Base-by-base conservation (phyloP, 2,113 vertebrate genomes). In the Onychostruthus taczanowskii region DNA sequence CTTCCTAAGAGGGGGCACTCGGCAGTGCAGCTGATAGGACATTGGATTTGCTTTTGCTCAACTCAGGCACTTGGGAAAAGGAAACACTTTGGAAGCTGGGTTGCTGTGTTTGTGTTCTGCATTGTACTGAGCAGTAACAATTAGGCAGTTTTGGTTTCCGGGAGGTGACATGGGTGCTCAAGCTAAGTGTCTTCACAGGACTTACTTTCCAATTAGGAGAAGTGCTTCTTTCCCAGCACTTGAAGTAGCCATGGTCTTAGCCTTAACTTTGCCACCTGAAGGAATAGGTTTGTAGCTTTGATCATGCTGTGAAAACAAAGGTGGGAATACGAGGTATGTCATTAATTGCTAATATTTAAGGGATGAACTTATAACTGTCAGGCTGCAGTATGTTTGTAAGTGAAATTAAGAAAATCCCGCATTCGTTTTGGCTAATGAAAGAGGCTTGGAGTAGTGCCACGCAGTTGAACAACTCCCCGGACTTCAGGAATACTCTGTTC, bases 311-410 rank as follows among this genome's bases (percentile, higher is more conserved):
- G 31, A n/a, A 84, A 81, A 77, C 31, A 35, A 10, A 74, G 35
- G 11, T 33, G 20, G 31, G 35, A 70, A 49, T 82, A 46, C 0
- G 0, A 22, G 26, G 3, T 58, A 4, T 56, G 47, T 61, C 33
- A n/a, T 68, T 39, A 67, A 46, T 55, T 74, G 37, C 55, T 43
- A 46, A 17, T 67, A 21, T n/a, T 49, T n/a, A 80, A 58, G 53
- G 43, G 56, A 6, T 72, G 17, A 3, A 4, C 18, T 63, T 84
- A 2, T 0, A 63, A n/a, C 37, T 46, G 14, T 46, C 18, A 15
- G 28, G 18, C 31, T 64, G 9, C 39, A 27, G 30, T 46, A 16
- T 59, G 28, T 39, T 56, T 69, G 23, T 63, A 80, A 81, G 37
- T 46, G 77, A 84, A 64, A 74, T 62, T 53, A 2, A 62, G n/a